Percentiles rank a stretch among this genome's conserved stretches.
Evolutionary conservation across 2,888 invertebrate species (phyloP).

Genomic region (Sinohyriopsis cumingii): DNA sequence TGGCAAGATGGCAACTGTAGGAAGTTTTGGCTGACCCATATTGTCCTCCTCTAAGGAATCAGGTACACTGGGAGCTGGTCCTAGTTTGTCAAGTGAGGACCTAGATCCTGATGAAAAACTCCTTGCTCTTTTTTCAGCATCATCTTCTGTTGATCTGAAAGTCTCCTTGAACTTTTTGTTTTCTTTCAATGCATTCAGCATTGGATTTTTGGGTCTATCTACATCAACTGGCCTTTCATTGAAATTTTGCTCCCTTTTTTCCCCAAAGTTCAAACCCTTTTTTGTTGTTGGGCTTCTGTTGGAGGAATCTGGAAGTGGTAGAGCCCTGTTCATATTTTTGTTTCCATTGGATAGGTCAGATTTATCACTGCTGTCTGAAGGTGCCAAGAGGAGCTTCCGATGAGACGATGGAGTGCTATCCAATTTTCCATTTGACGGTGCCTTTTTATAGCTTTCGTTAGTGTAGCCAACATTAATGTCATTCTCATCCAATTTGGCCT

Average conservation of each 20-base stretch:
- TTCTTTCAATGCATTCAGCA: conserved; percentile 49
- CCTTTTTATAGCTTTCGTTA: conserved; percentile 19
- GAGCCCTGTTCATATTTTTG: not conserved
- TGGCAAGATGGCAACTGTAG: conserved; percentile 39
- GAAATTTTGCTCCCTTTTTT: not conserved
- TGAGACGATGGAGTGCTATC: conserved; percentile 30
- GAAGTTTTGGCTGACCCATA: conserved; percentile 41
- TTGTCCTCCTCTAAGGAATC: conserved; percentile 17
- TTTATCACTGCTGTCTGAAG: conserved; percentile 28
- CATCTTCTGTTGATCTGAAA: conserved; percentile 49
- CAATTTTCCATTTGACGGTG: conserved; percentile 1
- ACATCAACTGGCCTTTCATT: conserved; percentile 18
- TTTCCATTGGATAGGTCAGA: conserved; percentile 1
- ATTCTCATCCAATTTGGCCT: conserved; percentile 19
- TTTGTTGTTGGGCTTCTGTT: too few relatives aligned
- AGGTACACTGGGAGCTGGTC: conserved; percentile 34
- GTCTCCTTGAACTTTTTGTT: conserved; percentile 54
- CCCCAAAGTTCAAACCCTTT: too few relatives aligned
- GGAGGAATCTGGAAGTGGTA: not conserved
- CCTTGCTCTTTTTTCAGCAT: conserved; percentile 52
- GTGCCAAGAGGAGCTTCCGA: conserved; percentile 31
- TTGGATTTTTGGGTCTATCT: conserved; percentile 38
- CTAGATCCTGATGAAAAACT: conserved; percentile 43
- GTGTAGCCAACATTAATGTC: conserved; percentile 26
- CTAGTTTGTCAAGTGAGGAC: conserved; percentile 30